Evolutionary conservation across 1,140 invertebrate genomes (phyloP).

Genomic region (Protaetia brevitarsis): DNA sequence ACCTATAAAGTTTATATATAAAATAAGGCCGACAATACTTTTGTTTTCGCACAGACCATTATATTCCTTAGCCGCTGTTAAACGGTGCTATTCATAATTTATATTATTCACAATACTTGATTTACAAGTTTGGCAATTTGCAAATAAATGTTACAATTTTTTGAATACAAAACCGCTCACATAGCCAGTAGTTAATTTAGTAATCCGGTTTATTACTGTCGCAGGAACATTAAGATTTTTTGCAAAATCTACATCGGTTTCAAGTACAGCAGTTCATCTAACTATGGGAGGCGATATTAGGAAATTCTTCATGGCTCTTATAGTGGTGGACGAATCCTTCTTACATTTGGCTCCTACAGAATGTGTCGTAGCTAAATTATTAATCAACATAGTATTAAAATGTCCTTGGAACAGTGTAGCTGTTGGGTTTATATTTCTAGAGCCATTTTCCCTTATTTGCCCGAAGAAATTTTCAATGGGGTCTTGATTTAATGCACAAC

Average conservation of each 20-base stretch:
- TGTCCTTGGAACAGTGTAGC: slow-evolving; percentile 18
- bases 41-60: background rate
- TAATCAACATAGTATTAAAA: too few species aligned
- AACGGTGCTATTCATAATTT: background rate
- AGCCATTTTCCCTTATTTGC: slow-evolving; percentile 26
- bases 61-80: background rate
- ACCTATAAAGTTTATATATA: too few species aligned
- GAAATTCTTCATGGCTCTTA: background rate
- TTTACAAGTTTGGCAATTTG: background rate
- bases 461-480: slow-evolving; percentile 34
- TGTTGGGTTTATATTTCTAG: slow-evolving; percentile 29
- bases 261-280: background rate
- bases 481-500: slow-evolving; percentile 31
- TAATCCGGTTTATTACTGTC: background rate
- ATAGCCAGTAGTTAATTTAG: background rate
- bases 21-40: too few species aligned
- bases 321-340: slow-evolving; percentile 9
- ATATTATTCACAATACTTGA: background rate
- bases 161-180: slow-evolving; percentile 1
- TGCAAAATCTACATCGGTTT: background rate
- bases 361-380: slow-evolving; percentile 29
- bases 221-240: background rate
- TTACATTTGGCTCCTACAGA: slow-evolving; percentile 28
- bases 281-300: background rate
- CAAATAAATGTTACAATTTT: background rate